phyloP scores from a whole-genome alignment of 2,888 invertebrate genomes.

The Cancer borealis region DNA sequence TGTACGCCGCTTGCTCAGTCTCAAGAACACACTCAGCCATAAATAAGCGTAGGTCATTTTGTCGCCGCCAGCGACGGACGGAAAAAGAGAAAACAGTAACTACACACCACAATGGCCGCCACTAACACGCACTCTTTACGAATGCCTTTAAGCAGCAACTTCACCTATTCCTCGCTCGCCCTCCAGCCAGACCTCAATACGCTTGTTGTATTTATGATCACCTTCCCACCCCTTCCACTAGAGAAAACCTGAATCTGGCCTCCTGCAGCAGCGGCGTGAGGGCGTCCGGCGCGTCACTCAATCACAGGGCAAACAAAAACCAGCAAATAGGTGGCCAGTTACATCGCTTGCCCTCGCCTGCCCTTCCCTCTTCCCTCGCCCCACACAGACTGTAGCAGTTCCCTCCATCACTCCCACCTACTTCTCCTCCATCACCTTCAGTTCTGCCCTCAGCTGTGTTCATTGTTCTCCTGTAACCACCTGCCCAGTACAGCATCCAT shows the following conservation, averaged over 20 bases:
- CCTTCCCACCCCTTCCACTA: conserved; percentile 25
- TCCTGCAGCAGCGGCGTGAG: conserved; percentile 1
- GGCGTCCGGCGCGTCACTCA: conserved; percentile 34
- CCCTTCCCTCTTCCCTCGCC: background rate
- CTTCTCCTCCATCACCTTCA: conserved; percentile 58
- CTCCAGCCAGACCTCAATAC: conserved; percentile 43
- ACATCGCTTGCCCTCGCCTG: conserved; percentile 30
- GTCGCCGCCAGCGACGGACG: background rate
- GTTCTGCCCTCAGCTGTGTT: conserved; percentile 41
- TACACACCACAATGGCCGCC: conserved; percentile 35
- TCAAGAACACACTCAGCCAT: background rate
- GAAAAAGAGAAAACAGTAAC: background rate
- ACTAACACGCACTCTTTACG: background rate
- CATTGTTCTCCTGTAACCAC: conserved; percentile 46
- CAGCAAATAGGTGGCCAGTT: background rate
- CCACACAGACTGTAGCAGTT: conserved; percentile 33
- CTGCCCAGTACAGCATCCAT: conserved; percentile 46
- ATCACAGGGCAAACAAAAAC: conserved; percentile 11
- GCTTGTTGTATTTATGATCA: conserved; percentile 28
- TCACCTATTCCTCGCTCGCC: conserved; percentile 33
- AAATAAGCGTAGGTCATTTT: conserved; percentile 1
- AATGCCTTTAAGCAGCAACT: background rate
- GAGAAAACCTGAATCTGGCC: background rate
- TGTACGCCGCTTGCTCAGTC: background rate
- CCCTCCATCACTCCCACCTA: conserved; percentile 37